Evolutionary conservation across 2,797 vertebrate genomes (phyloP).

Genomic region (Pseudotriccus pelzelni): DNA sequence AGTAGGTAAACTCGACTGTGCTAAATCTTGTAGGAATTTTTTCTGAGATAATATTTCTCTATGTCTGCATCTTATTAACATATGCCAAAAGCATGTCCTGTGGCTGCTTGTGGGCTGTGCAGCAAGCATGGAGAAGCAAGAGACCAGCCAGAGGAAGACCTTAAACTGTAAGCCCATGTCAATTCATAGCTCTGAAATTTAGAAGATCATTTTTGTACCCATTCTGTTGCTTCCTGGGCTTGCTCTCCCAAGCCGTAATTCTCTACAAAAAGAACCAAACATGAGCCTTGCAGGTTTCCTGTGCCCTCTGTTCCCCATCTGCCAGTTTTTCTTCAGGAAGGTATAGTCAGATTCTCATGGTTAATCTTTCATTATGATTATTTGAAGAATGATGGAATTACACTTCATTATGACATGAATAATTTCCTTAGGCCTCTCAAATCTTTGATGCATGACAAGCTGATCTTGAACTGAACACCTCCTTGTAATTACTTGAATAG

Average conservation of each 20-base stretch:
- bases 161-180: neutral
- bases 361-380: neutral
- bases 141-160: neutral
- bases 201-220: neutral
- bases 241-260: accelerated
- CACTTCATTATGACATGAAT: neutral
- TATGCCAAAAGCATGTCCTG: neutral
- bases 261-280: neutral
- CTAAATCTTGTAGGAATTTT: neutral
- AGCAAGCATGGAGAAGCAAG: neutral
- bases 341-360: neutral
- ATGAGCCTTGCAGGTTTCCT: neutral
- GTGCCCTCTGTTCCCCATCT: neutral
- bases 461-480: conserved; percentile 7
- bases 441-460: neutral
- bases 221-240: neutral
- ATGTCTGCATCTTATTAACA: neutral
- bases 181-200: neutral
- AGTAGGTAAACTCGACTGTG: neutral
- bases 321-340: neutral
- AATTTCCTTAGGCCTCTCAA: neutral
- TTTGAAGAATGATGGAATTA: neutral
- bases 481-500: neutral
- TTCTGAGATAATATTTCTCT: neutral
- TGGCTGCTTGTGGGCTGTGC: neutral